Evolutionary conservation across 2,888 invertebrate species (phyloP).

Genomic region (Ophraella communa): DNA sequence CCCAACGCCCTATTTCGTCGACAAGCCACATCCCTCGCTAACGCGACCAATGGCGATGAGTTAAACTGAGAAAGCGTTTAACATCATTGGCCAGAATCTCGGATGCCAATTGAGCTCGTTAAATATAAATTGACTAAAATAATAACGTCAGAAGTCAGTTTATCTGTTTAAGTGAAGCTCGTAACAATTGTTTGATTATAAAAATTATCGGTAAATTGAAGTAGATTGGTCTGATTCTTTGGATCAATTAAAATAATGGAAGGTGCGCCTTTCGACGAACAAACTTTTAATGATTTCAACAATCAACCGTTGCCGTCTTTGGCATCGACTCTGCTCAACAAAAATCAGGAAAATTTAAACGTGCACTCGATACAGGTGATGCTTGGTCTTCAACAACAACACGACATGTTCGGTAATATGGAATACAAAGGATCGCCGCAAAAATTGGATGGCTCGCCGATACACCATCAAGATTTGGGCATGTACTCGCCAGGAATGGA

Average conservation of each 20-base stretch:
- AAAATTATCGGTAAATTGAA: constrained; percentile 50
- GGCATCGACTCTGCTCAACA: constrained; percentile 55
- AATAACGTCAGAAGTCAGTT: constrained; percentile 60
- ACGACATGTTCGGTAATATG: constrained; percentile 59
- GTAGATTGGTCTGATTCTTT: constrained; percentile 56
- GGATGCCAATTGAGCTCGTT: constrained; percentile 58
- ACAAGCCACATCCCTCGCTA: constrained; percentile 34
- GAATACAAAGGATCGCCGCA: constrained; percentile 61
- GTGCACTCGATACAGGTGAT: constrained; percentile 73
- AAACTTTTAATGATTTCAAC: constrained; percentile 79
- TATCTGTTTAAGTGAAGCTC: constrained; percentile 33
- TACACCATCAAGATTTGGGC: constrained; percentile 57
- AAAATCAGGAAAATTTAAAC: constrained; percentile 61
- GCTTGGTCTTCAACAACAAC: constrained; percentile 66
- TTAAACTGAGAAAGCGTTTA: constrained; percentile 33
- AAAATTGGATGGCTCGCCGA: constrained; percentile 58
- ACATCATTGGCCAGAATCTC: constrained; percentile 47
- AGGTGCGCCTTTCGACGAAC: constrained; percentile 75
- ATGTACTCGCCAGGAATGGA: constrained; percentile 54
- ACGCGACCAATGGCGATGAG: constrained; percentile 40
- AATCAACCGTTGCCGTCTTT: constrained; percentile 62
- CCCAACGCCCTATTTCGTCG: constrained; percentile 32
- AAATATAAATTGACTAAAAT: constrained; percentile 62
- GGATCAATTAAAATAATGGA: constrained; percentile 66
- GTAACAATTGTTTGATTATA: constrained; percentile 50